Evolutionary conservation across 2,888 invertebrate genomes (phyloP), one percentile per base, ranked within the genome.

Genomic region (Brachypalpus laphriformis): DNA sequence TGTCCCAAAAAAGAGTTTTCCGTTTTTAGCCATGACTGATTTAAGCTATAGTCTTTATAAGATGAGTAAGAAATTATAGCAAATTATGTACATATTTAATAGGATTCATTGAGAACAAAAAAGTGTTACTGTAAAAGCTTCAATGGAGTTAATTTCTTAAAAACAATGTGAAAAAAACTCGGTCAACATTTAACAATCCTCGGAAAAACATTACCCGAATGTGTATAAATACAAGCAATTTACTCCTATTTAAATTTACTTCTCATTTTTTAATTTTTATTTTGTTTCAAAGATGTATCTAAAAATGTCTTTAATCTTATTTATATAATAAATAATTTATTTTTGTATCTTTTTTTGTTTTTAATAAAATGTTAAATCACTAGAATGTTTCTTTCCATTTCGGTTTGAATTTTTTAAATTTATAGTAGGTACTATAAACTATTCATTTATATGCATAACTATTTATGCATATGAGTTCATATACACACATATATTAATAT

Each of bases 281-380:
- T 54, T 37, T 11, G 8, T 51, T 51, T 75, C 40, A 56, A 76
- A 54, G 66, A 76, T 81, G 40, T 81, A 47, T 76, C 76, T 80
- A 83, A 78, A 77, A 85, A 68, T 75, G 70, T 78, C 61, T 74
- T 72, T 72, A 56, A 56, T 74, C 56, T 70, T 80, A 78, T 83
- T 83, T 83, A 83, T 83, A 80, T 83, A 75, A 80, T 78, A 83
- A 78, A 83, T 83, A 83, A 70, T 74, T 66, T 59, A 54, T 68
- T 78, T 65, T 28, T 54, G 37, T 54, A 45, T 51, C n/a, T 18
- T 34, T 54, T 72, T 49, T 22, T 14, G 16, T 63, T 56, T 71
- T 70, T 65, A 56, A 66, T 76, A 76, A 75, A 81, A 76, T 76
- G 51, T 66, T 63, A 82, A 76, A 77, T 77, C 76, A 77, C 76